Percentiles rank a stretch among this genome's conserved stretches.
Conservation (phyloP, 1,140 invertebrate genomes). For the Ostrea denselamellosa region DNA sequence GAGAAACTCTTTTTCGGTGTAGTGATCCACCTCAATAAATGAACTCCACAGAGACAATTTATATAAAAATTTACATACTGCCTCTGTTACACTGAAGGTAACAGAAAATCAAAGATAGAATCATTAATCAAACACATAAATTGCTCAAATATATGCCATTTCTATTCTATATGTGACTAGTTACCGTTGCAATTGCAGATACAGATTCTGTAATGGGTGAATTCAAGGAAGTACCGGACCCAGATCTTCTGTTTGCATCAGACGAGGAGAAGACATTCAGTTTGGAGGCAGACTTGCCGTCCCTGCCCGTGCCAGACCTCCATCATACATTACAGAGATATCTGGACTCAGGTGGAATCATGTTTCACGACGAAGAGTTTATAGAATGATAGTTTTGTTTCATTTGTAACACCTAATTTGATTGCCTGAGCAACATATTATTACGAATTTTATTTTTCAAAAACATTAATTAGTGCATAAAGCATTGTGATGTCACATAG, state of each 20-base stretch:
- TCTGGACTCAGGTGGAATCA: constrained; percentile 74
- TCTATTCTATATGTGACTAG: too few relatives aligned
- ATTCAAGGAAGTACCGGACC: constrained; percentile 41
- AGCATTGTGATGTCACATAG: not conserved
- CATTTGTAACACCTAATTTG: constrained; percentile 58
- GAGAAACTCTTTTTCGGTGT: too few relatives aligned
- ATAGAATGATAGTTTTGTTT: constrained; percentile 61
- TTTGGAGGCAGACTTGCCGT: constrained; percentile 69
- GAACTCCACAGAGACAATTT: too few relatives aligned
- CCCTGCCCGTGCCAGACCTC: constrained; percentile 72
- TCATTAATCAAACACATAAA: too few relatives aligned
- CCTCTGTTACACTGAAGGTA: too few relatives aligned
- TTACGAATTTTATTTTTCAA: not conserved
- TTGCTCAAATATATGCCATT: too few relatives aligned
- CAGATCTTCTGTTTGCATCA: constrained; percentile 52
- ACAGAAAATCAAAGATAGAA: too few relatives aligned
- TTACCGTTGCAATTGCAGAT: not conserved
- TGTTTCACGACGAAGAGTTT: not conserved
- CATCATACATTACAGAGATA: constrained; percentile 77
- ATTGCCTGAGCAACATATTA: constrained; percentile 50
- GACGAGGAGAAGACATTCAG: constrained; percentile 73
- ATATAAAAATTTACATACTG: too few relatives aligned
- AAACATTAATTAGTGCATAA: not conserved
- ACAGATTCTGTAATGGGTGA: not conserved
- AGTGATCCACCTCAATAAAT: too few relatives aligned